Evolutionary conservation across 2,888 invertebrate species (phyloP).

Genomic region (Drosophila longiperda): DNA sequence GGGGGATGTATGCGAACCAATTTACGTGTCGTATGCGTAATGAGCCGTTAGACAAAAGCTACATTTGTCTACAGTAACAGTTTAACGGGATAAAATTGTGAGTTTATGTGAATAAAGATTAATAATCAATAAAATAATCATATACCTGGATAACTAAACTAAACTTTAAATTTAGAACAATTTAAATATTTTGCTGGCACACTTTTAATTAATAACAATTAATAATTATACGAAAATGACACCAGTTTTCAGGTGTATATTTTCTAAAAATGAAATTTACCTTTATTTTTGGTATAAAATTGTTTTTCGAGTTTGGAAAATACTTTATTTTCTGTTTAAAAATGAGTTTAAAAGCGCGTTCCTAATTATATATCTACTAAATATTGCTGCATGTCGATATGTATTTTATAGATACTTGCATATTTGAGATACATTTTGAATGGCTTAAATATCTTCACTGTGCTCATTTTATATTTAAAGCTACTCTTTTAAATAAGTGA

Average conservation of each 20-base stretch:
- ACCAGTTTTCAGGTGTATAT: background rate
- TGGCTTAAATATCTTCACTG: background rate
- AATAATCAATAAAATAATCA: background rate
- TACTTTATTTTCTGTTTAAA: background rate
- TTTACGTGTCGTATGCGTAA: slow-evolving; percentile 48
- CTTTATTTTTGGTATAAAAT: background rate
- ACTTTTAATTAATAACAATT: background rate
- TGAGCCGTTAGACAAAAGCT: background rate
- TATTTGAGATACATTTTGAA: background rate
- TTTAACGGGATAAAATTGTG: background rate
- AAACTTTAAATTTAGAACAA: background rate
- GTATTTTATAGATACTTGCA: background rate
- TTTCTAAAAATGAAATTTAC: background rate
- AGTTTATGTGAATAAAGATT: background rate
- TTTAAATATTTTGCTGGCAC: background rate
- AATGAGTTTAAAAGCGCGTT: background rate
- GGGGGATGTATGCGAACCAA: background rate
- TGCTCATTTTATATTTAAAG: background rate
- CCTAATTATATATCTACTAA: background rate
- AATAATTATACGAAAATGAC: background rate
- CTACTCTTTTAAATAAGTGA: background rate
- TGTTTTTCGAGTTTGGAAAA: background rate
- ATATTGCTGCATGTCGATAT: background rate
- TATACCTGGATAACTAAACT: background rate
- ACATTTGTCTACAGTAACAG: background rate